Conservation (phyloP, 2,113 vertebrate genomes). For the Ochotona curzoniae region DNA sequence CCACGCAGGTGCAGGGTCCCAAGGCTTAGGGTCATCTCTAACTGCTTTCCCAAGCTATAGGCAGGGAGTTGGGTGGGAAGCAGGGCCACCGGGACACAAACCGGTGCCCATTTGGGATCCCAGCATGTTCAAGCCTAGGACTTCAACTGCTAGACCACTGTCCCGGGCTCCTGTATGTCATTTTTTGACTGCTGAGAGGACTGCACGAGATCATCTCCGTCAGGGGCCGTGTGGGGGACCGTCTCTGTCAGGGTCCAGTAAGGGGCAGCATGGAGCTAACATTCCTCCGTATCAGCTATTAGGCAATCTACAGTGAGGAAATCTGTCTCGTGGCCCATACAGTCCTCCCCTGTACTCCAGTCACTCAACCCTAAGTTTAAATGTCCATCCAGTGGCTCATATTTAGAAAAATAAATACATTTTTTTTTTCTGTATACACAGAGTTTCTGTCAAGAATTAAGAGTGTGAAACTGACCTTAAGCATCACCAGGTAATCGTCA, state of each 20-base stretch:
- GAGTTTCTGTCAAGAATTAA: conserved; percentile 23
- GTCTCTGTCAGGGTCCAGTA: too few relatives aligned
- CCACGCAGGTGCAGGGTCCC: too few relatives aligned
- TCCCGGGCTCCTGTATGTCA: neutral
- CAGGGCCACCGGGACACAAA: too few relatives aligned
- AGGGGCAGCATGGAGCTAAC: neutral
- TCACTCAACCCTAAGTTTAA: neutral
- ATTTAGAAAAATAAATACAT: conserved; percentile 21
- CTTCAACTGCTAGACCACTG: too few relatives aligned
- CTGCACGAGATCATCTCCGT: neutral
- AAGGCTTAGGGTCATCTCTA: too few relatives aligned
- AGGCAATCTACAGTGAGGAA: neutral
- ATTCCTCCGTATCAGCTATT: neutral
- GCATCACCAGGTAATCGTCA: conserved; percentile 98
- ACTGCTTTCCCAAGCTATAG: too few relatives aligned
- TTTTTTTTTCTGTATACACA: neutral
- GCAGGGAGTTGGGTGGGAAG: too few relatives aligned
- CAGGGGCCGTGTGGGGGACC: too few relatives aligned
- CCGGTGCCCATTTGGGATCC: too few relatives aligned
- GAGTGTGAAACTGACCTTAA: conserved; percentile 90
- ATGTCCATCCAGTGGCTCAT: neutral
- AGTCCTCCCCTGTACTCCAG: conserved; percentile 3
- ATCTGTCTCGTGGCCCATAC: neutral
- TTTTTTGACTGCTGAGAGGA: neutral
- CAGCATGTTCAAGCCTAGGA: too few relatives aligned